Evolutionary conservation across 2,797 vertebrate genomes (phyloP).

Genomic region (Oophaga sylvatica): DNA sequence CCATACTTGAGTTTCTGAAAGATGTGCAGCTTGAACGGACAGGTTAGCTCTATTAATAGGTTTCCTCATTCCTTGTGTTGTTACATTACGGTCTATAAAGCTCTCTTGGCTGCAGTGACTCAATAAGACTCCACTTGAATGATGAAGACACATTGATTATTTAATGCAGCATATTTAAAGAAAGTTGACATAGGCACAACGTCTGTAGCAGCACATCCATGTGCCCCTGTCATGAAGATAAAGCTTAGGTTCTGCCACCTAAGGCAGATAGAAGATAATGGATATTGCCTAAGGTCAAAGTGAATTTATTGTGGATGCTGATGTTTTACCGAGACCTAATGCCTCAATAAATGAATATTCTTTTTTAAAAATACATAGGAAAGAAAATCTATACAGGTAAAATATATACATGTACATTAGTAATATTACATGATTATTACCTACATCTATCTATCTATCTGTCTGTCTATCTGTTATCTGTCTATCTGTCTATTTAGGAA

Average conservation of each 20-base stretch:
- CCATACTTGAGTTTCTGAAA: conserved; percentile 59
- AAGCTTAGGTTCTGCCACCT: conserved; percentile 31
- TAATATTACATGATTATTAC: neutral
- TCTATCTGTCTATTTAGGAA: too few species aligned
- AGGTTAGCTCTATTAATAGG: conserved; percentile 41
- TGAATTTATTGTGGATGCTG: conserved; percentile 29
- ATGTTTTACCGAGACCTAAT: neutral
- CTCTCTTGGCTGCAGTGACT: conserved; percentile 10
- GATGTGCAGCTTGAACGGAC: conserved; percentile 27
- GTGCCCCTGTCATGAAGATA: conserved; percentile 37
- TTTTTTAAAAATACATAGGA: conserved; percentile 17
- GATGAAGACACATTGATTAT: conserved; percentile 38
- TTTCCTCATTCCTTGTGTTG: conserved; percentile 9
- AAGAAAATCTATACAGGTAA: neutral
- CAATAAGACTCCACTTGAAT: conserved; percentile 27
- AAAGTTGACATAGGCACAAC: conserved; percentile 29
- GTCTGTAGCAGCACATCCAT: conserved; percentile 28
- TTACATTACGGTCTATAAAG: conserved; percentile 29
- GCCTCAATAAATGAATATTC: neutral
- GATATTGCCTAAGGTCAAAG: conserved; percentile 58
- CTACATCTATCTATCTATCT: neutral
- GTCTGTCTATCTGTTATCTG: neutral
- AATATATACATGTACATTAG: neutral
- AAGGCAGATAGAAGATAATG: conserved; percentile 52
- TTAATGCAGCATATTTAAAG: conserved; percentile 46